Evolutionary conservation across 2,888 invertebrate genomes (phyloP), one percentile per base, ranked within the genome.

Genomic region (Pseudeuparius sepicola): DNA sequence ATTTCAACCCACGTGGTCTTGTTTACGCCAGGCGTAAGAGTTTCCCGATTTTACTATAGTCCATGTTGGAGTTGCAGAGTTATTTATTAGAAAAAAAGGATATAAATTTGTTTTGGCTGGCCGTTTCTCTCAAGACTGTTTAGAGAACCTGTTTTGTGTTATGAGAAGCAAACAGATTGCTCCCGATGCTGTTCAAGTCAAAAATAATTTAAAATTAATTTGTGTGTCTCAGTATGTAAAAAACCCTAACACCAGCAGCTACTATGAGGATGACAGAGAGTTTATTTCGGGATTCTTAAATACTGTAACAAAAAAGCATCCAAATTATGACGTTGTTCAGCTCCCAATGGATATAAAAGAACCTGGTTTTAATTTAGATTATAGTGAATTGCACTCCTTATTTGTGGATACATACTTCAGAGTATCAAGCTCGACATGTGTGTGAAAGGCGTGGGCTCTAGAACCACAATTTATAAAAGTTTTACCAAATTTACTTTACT

Each of bases 101-200:
- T 45, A 43, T 38, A 6, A 29, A 4, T 47, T 42, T 41, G 16
- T 48, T 27, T 35, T 47, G 31, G 44, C 47, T 9, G 37, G 43
- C 24, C 11, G 46, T 27, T 41, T 48, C 37, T 39, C 41, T 23
- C 42, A 47, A 26, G 43, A 47, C 18, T 46, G 41, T 37, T 30
- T 44, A 11, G 44, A 48, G 34, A 47, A 48, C 40, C 33, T 43
- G 17, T 46, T 46, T 41, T 36, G 31, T 33, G 29, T 39, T n/a
- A 12, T 43, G 14, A 24, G 46, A 27, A 37, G 34, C 17, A 46
- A 43, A 28, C 42, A 44, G 24, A 23, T 41, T 13, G 20, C 42
- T 3, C 43, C 45, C 17, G 41, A 39, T 31, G 43, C 37, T n/a
- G 10, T 20, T 6, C 20, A 20, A 20, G 20, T 46, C 7, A 45